Evolutionary conservation across 1,140 invertebrate genomes (phyloP), one percentile per base, ranked within the genome.

Genomic region (Drosophila bocki): DNA sequence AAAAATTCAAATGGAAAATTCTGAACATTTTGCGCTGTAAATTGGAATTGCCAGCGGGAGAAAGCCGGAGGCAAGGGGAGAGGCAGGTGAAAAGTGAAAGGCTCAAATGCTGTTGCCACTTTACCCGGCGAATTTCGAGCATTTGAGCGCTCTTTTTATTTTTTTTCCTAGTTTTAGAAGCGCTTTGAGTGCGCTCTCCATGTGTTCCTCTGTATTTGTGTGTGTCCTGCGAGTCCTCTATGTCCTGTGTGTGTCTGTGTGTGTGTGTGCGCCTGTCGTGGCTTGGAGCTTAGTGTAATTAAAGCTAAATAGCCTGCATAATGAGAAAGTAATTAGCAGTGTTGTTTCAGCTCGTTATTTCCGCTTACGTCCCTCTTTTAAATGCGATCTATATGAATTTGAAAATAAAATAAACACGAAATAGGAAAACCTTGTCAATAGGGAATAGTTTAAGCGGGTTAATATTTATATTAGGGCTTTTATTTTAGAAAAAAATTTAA

Each of bases 221-320:
- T 47, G 29, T 50, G 19, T 63, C 33, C 62, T 68, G 65, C 12
- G 13, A 17, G 33, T n/a, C 45, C 19, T 42, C 13, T 19, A 8
- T 32, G 33, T 37, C 29, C n/a, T 54, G 35, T 53, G 62, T 61
- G 2, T 29, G 26, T 29, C 19, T 19, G 7, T 63, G 29, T 61
- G 63, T 79, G 35, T 68, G 15, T 56, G 17, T 69, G 58, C 57
- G 44, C 26, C 50, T 82, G 82, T 79, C 86, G 62, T 69, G 71
- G 75, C 76, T 71, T 75, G 81, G 74, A 80, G 81, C 85, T 88
- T 90, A 82, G 78, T 79, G 83, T 91, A 91, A 91, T 91, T 91
- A 91, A 91, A 91, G 71, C 87, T 91, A 91, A 91, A 91, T 91
- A 91, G 87, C 87, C 87, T 83, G 83, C 87, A 91, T 91, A 91